Evolutionary conservation across 1,140 invertebrate species (phyloP), one percentile per base, ranked within the genome.

Genomic region (Platyscapa corneri): DNA sequence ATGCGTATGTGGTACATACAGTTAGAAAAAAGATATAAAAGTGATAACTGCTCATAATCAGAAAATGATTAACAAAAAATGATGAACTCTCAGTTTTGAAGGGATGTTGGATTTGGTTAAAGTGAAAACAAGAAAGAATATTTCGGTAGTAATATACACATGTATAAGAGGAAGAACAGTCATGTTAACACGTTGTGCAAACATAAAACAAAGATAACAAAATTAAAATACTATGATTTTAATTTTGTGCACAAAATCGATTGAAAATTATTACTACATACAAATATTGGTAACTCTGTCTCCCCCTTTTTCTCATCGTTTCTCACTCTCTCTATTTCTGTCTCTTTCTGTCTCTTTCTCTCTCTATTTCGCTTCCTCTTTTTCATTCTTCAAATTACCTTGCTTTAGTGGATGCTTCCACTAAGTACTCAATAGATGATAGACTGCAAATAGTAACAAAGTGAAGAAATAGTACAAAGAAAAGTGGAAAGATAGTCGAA

Each of bases 211-310:
- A 32, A 75, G 14, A 79, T 82, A 72, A 75, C n/a, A 82, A 82
- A 74, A 53, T 53, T 70, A n/a, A 16, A 80, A 34, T n/a, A 16
- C 14, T 30, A 32, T 23, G 0, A 30, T 64, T 5, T 70, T 30
- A 0, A 6, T 60, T 72, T 72, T n/a, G 16, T 53, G n/a, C 1
- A 37, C 6, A 39, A 18, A 30, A 53, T 82, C n/a, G 30, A 81
- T 81, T 70, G 8, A 32, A 46, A 67, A 23, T 82, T 46, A 82
- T 39, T 72, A 14, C 53, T 60, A 82, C 49, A 42, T 34, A 39
- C 75, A 82, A 82, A 82, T 82, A 75, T 82, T 65, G 67, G 34
- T 14, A 53, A n/a, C 6, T 10, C 37, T 67, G 16, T 49, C 23
- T 53, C 8, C 20, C 46, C 27, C 46, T n/a, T 6, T 32, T 0